These are phyloP conservation scores for Drosophila subsilvestris DNA, from an alignment of 2,888 invertebrate species.

Conservation along the genomic window DNA sequence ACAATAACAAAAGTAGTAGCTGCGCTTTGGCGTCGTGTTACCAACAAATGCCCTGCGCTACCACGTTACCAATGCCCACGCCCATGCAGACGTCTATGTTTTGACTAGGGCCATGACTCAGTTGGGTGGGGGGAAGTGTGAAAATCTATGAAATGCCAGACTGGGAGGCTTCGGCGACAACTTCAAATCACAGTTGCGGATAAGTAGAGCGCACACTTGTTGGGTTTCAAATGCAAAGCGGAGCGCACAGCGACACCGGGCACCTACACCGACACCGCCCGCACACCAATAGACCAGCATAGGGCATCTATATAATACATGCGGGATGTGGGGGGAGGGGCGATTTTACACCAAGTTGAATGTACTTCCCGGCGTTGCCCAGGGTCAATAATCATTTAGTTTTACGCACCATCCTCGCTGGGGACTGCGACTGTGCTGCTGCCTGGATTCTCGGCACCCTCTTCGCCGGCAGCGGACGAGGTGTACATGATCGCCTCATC, in stretches of 20 bases:
- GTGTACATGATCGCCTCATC: conserved; percentile 76
- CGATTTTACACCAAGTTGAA: conserved; percentile 52
- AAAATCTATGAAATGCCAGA: conserved; percentile 57
- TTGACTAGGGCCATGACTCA: conserved; percentile 52
- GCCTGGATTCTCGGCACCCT: conserved; percentile 67
- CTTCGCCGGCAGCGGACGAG: conserved; percentile 60
- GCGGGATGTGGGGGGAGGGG: conserved; percentile 23
- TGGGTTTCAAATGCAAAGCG: conserved; percentile 66
- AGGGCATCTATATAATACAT: background rate
- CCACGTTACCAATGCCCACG: background rate
- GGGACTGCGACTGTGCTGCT: conserved; percentile 48
- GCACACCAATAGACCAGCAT: conserved; percentile 43
- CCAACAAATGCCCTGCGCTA: conserved; percentile 27
- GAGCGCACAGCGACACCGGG: conserved; percentile 6
- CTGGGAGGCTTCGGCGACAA: conserved; percentile 31
- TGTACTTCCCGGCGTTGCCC: conserved; percentile 43
- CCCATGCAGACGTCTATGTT: background rate
- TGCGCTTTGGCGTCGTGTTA: conserved; percentile 52
- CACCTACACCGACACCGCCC: conserved; percentile 32
- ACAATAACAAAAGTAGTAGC: conserved; percentile 37
- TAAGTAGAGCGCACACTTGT: conserved; percentile 75
- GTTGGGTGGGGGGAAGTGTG: conserved; percentile 55
- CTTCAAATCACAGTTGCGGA: conserved; percentile 61
- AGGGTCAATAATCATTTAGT: conserved; percentile 10
- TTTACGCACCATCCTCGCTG: conserved; percentile 69